Evolutionary conservation across 1,140 invertebrate genomes (phyloP).

Genomic region (Gyrodactylus salaris): DNA sequence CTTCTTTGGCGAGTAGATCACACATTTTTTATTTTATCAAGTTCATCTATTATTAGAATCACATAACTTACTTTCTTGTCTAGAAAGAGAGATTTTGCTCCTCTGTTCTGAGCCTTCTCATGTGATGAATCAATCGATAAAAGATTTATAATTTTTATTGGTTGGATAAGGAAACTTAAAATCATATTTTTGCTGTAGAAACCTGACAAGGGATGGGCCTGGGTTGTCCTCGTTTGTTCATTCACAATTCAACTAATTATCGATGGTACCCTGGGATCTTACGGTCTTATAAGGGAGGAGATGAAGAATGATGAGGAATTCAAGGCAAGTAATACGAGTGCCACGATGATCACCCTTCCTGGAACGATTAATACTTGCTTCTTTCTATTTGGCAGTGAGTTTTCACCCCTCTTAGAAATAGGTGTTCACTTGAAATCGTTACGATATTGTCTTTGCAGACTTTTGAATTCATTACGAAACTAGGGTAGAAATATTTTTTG

Average conservation of each 20-base stretch:
- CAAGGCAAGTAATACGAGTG: not conserved
- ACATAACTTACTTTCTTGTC: too few species aligned
- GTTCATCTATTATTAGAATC: too few species aligned
- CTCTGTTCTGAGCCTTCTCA: too few species aligned
- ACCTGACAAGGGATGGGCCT: not conserved
- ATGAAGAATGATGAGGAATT: not conserved
- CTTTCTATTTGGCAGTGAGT: not conserved
- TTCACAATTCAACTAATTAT: not conserved
- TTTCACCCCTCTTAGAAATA: too few species aligned
- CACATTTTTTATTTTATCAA: too few species aligned
- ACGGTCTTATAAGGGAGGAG: not conserved
- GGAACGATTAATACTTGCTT: not conserved
- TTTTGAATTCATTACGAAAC: too few species aligned
- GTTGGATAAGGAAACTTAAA: too few species aligned
- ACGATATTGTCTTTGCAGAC: not conserved
- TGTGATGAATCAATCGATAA: too few species aligned
- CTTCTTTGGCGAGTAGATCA: too few species aligned
- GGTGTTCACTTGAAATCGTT: not conserved
- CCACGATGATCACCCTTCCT: not conserved
- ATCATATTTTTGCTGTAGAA: not conserved
- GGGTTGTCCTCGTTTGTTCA: not conserved
- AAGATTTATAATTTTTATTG: too few species aligned
- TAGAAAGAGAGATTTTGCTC: too few species aligned
- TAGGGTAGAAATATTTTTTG: too few species aligned
- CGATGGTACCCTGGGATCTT: not conserved